Evolutionary conservation across 2,113 vertebrate genomes (phyloP), one percentile per base, ranked within the genome.

Genomic region (Cyanistes caeruleus): DNA sequence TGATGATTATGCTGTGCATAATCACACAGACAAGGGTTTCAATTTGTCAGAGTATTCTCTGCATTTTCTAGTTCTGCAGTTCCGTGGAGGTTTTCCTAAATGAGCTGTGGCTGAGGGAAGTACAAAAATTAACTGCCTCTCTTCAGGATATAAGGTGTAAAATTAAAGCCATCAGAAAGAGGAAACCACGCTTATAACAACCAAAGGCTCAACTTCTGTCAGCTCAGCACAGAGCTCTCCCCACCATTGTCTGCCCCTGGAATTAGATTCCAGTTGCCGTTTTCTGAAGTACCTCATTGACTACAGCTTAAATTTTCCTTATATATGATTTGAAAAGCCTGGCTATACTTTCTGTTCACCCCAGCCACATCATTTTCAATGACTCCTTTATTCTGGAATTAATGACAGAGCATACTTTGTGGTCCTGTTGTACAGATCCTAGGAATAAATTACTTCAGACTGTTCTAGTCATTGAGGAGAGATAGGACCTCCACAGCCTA

Each of bases 131-230:
- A 95, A 89, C 76, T 90, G 52, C 48, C 59, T 90, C 94, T 94
- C 90, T 92, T 96, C 89, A 86, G 86, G 90, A 59, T 59, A 89
- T n/a, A 95, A 94, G 83, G 86, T 86, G 64, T 74, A 90, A 95
- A 96, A 96, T 96, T 96, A 94, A 94, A 97, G 95, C 14, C 1
- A 93, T 93, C 82, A 95, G 82, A 95, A 93, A 83, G 96, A 90
- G 76, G 92, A 97, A 94, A 52, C 65, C 53, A 70, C 0, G 0
- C 51, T 93, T 93, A 15, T 53, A 55, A 77, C 72, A 89, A 79
- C 85, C 94, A 97, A 95, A 90, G 86, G 88, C 72, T 93, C 68
- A 65, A n/a, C 83, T 95, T 95, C 92, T 86, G 64, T 95, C 76
- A 3, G 68, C 48, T 92, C 76, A 70, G 73, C 0, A 0, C 88